Conservation (phyloP, 1,140 invertebrate genomes). For the Anastatus disparis region DNA sequence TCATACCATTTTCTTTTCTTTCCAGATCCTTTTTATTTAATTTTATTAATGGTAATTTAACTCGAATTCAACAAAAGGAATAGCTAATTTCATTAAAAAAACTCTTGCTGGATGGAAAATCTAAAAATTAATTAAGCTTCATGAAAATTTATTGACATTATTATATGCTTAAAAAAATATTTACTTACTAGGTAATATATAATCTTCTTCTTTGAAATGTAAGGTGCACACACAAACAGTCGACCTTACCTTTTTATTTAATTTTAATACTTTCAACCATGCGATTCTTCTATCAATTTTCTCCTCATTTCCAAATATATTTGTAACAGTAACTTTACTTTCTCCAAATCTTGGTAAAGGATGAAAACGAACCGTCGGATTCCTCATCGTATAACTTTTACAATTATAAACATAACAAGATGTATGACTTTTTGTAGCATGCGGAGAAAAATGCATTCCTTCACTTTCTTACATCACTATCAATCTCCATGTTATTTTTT, state of each 20-base stretch:
- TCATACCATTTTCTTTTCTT: too few relatives aligned
- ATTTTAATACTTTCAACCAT: neutral
- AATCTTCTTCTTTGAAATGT: neutral
- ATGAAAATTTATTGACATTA: neutral
- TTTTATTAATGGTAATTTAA: too few relatives aligned
- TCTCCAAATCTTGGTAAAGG: neutral
- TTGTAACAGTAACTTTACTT: neutral
- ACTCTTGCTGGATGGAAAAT: too few relatives aligned
- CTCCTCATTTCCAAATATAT: neutral
- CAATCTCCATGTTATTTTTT: too few relatives aligned
- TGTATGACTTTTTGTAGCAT: too few relatives aligned
- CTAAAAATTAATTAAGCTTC: neutral
- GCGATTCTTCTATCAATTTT: neutral
- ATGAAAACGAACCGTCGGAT: neutral
- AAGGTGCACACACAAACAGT: neutral
- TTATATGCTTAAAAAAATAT: neutral
- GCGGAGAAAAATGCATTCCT: too few relatives aligned
- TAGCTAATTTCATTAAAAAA: too few relatives aligned
- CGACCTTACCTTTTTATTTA: neutral
- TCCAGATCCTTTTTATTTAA: too few relatives aligned
- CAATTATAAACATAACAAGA: neutral
- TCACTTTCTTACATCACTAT: too few relatives aligned
- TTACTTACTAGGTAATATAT: neutral
- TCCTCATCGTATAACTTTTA: neutral
- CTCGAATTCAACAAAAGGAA: too few relatives aligned